These are phyloP conservation scores for Meriones psammophilus DNA, from an alignment of 2,797 vertebrate species.

Conservation along the genomic window DNA sequence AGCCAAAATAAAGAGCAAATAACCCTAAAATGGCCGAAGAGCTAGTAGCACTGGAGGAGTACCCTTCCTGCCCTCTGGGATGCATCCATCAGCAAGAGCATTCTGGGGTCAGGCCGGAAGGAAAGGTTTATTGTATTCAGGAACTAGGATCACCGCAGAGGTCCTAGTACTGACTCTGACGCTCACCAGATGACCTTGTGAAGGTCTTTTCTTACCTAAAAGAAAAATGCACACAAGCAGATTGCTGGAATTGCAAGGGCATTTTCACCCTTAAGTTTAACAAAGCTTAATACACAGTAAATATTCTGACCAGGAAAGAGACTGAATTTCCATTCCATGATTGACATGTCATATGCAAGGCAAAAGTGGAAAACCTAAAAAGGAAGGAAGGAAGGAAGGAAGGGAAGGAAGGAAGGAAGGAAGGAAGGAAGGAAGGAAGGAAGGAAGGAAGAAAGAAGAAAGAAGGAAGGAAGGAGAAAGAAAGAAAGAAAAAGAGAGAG, in stretches of 20 bases:
- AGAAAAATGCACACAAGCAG: neutral
- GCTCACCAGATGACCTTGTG: neutral
- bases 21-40: neutral
- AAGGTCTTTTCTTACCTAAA: neutral
- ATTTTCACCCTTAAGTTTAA: neutral
- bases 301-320: neutral
- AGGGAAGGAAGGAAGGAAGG: too few species aligned
- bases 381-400: neutral
- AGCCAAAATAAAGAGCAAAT: neutral
- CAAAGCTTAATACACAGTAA: slow-evolving; percentile 22
- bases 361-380: neutral
- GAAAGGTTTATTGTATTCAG: neutral
- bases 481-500: neutral
- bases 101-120: neutral
- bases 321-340: neutral
- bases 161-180: neutral
- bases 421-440: too few species aligned
- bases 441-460: too few species aligned
- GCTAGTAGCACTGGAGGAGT: neutral
- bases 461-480: too few species aligned
- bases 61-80: neutral
- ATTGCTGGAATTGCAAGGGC: neutral
- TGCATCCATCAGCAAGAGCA: neutral
- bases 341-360: neutral
- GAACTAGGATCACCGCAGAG: neutral